Conservation (phyloP, 1,140 invertebrate species). For the Drosophila sproati region DNA sequence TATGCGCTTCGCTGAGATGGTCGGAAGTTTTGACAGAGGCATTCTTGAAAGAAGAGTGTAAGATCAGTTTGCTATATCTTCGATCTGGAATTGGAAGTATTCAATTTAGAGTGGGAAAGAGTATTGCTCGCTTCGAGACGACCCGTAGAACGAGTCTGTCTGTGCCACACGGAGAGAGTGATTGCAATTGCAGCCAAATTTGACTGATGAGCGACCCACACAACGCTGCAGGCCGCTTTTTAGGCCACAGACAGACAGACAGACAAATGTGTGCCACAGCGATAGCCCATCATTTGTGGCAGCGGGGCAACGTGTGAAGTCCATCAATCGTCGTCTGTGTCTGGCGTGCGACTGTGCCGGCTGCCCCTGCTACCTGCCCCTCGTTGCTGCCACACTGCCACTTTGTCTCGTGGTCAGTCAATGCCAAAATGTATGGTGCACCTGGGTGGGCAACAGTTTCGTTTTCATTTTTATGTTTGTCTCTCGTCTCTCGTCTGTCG, state of each 20-base stretch:
- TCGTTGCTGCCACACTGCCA: background rate
- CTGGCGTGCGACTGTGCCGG: constrained; percentile 58
- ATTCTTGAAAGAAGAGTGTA: no score
- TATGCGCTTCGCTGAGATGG: background rate
- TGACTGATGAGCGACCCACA: constrained; percentile 79
- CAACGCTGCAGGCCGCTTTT: constrained; percentile 48
- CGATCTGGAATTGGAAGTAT: no score
- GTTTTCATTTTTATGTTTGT: constrained; percentile 76
- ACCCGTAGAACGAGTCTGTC: background rate
- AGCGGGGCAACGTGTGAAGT: constrained; percentile 63
- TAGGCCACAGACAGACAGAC: background rate
- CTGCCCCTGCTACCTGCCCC: background rate
- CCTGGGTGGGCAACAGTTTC: constrained; percentile 75
- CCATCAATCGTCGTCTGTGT: constrained; percentile 71
- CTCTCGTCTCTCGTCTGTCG: constrained; percentile 37
- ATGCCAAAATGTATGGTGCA: constrained; percentile 28
- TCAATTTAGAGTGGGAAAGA: background rate
- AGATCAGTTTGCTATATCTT: no score
- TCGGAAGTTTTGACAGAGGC: background rate
- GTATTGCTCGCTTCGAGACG: background rate
- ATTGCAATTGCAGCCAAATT: constrained; percentile 66
- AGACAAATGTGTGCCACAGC: constrained; percentile 55
- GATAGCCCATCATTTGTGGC: constrained; percentile 68
- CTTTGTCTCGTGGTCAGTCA: constrained; percentile 26
- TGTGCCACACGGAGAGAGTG: constrained; percentile 30